Evolutionary conservation across 2,113 vertebrate species (phyloP).

Genomic region (Lepus europaeus): DNA sequence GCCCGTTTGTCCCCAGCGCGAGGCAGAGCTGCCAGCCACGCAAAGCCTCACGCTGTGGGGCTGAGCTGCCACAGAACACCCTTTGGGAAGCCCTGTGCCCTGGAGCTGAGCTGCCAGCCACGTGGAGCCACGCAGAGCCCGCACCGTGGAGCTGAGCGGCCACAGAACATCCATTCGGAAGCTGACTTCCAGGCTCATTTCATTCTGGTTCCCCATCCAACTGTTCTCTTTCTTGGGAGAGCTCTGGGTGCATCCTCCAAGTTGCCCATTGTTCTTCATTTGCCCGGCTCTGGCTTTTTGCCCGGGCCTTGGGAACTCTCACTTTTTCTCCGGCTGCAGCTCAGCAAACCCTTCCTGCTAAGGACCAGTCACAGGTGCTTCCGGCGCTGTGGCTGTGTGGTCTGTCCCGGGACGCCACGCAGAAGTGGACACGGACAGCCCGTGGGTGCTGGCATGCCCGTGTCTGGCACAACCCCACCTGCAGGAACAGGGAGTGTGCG

Average conservation of each 20-base stretch:
- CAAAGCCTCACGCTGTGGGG: rapidly evolving
- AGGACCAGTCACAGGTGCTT: no score
- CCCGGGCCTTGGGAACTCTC: background rate
- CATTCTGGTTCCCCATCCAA: background rate
- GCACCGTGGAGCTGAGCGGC: no score
- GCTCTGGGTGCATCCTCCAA: background rate
- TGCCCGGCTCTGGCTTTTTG: background rate
- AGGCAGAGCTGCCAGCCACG: background rate
- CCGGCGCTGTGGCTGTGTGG: rapidly evolving
- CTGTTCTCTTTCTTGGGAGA: background rate
- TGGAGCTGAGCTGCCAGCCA: no score
- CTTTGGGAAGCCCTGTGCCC: no score
- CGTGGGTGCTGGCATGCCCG: rapidly evolving
- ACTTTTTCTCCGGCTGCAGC: background rate
- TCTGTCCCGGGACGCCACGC: background rate
- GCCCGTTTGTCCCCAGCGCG: no score
- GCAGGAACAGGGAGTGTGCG: background rate
- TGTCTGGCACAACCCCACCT: background rate
- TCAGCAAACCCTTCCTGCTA: background rate
- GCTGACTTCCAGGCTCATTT: no score
- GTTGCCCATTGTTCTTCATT: background rate
- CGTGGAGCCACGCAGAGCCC: no score
- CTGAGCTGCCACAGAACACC: no score
- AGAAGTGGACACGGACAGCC: rapidly evolving
- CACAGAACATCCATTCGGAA: no score